Evolutionary conservation across 2,888 invertebrate genomes (phyloP).

Genomic region (Hylaea fasciaria): DNA sequence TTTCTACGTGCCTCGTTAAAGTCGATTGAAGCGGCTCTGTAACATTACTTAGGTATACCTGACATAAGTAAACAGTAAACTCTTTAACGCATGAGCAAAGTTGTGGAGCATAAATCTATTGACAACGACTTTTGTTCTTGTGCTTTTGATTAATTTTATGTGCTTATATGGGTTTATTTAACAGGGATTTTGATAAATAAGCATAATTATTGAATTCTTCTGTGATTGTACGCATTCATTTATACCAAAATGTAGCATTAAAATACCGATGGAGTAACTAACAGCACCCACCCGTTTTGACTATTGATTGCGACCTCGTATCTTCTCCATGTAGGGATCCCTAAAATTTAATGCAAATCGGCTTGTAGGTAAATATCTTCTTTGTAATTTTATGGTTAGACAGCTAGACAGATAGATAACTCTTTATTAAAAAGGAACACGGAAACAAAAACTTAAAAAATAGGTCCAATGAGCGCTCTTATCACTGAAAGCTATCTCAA

Average conservation of each 20-base stretch:
- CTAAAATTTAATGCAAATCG: constrained; percentile 19
- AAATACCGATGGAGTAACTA: constrained; percentile 22
- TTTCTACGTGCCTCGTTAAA: constrained; percentile 29
- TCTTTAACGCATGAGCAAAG: constrained; percentile 5
- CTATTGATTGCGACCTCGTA: constrained; percentile 28
- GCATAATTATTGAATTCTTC: too few species aligned
- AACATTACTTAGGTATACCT: constrained; percentile 10
- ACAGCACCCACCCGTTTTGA: constrained; percentile 20
- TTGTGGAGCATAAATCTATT: constrained; percentile 17
- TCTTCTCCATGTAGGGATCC: constrained; percentile 14
- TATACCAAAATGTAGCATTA: constrained; percentile 12
- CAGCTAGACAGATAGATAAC: too few species aligned
- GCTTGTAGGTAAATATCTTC: background rate
- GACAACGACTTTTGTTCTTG: constrained; percentile 26
- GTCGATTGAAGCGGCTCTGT: constrained; percentile 17
- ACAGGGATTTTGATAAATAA: too few species aligned
- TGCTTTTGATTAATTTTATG: constrained; percentile 16
- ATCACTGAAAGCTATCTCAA: too few species aligned
- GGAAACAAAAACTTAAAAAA: too few species aligned
- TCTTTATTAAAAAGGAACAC: too few species aligned
- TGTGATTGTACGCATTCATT: background rate
- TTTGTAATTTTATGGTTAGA: too few species aligned
- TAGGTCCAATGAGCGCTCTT: too few species aligned
- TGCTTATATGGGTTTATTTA: background rate
- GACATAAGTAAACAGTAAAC: constrained; percentile 14